Base-by-base conservation (phyloP, 2,113 vertebrate genomes). In the Burhinus bistriatus region DNA sequence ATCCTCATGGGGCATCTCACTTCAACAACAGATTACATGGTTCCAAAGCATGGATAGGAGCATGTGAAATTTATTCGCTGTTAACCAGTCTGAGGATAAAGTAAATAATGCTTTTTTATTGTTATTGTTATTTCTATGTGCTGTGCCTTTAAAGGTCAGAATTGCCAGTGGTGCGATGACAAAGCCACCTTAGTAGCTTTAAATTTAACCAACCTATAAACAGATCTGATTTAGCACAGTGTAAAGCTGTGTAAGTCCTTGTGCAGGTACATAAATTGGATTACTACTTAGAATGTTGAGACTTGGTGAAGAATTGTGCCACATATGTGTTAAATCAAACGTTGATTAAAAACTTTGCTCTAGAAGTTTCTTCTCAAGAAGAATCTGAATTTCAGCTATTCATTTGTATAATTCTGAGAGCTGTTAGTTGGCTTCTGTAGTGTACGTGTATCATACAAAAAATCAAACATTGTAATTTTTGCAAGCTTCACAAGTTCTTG, bases 41-140 rank as follows among this genome's bases (percentile, higher is more conserved):
- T 87, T 99, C 99, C 61, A 98, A 98, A 65, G 99, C 99, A 49
- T 99, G 99, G 99, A 99, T 99, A 72, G 99, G 99, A 96, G 99
- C 99, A 52, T 99, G 99, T 84, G 99, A 99, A 98, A 98, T 99
- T 89, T 99, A 99, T 94, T 97, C 98, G n/a, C 97, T 99, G 15
- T 97, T 99, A 91, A 99, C 98, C 59, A 99, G 97, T 65, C 97
- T 99, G 62, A 97, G 98, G 78, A 95, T 99, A 95, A 99, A 98
- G 99, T 99, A 97, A 97, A 97, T 98, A 96, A 2, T 90, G 25
- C 23, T 64, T 83, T 73, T 79, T 38, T 44, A 32, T 58, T 76
- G 68, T 54, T 77, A 38, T 76, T 87, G 6, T 57, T 82, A 15
- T 65, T 92, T 38, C 68, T 54, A 66, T 76, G 36, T 95, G 15